phyloP scores from a whole-genome alignment of 2,888 invertebrate genomes.

The Quadroppia sp. region DNA sequence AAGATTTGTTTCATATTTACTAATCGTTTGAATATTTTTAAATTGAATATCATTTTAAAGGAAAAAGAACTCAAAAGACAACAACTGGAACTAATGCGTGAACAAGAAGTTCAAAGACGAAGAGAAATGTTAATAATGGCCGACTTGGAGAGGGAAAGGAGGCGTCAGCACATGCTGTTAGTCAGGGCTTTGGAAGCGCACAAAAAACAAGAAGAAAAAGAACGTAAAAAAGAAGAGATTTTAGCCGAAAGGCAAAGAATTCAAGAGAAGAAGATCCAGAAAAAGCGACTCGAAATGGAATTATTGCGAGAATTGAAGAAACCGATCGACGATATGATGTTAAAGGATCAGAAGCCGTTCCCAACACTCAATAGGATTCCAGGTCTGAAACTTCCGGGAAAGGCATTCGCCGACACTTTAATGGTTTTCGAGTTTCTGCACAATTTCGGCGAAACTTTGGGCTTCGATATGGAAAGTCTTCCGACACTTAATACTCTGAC shows the following conservation, averaged over 20 bases:
- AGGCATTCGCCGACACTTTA: slow-evolving; percentile 83
- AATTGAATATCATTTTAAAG: not conserved
- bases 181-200: slow-evolving; percentile 81
- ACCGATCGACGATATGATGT: slow-evolving; percentile 84
- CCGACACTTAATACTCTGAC: slow-evolving; percentile 83
- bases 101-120: slow-evolving; percentile 60
- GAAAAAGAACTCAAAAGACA: slow-evolving; percentile 31
- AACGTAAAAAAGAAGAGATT: slow-evolving; percentile 73
- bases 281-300: slow-evolving; percentile 63
- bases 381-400: slow-evolving; percentile 73
- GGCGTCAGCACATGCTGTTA: slow-evolving; percentile 82
- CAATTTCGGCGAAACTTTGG: slow-evolving; percentile 90
- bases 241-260: slow-evolving; percentile 64
- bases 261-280: slow-evolving; percentile 65
- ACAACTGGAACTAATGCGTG: slow-evolving; percentile 70
- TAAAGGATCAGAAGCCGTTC: slow-evolving; percentile 59
- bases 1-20: slow-evolving; percentile 36
- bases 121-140: slow-evolving; percentile 39
- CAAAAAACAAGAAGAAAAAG: slow-evolving; percentile 68
- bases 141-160: slow-evolving; percentile 68
- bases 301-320: slow-evolving; percentile 70
- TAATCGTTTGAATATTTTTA: not conserved
- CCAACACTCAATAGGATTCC: slow-evolving; percentile 67
- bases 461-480: slow-evolving; percentile 81
- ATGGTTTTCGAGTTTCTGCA: slow-evolving; percentile 96